These are phyloP conservation scores for Leucophenga maculata DNA, from an alignment of 2,888 invertebrate genomes.

Conservation along the genomic window DNA sequence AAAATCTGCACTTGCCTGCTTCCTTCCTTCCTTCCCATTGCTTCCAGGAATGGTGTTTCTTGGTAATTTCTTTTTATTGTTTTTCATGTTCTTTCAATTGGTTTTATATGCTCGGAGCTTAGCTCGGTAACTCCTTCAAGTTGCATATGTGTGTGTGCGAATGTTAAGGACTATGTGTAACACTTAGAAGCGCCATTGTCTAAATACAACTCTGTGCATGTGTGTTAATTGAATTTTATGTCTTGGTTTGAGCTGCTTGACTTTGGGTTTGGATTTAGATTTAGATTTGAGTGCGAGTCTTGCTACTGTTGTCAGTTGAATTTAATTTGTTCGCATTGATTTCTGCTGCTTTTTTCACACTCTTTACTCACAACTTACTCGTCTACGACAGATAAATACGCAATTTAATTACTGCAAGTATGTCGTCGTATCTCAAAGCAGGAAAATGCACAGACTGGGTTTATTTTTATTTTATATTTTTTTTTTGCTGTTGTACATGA, in stretches of 20 bases:
- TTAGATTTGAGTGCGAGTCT: background rate
- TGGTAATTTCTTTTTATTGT: slow-evolving; percentile 68
- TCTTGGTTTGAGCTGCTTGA: slow-evolving; percentile 46
- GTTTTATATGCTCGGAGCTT: slow-evolving; percentile 54
- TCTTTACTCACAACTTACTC: background rate
- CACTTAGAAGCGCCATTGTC: background rate
- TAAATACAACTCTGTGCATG: slow-evolving; percentile 31
- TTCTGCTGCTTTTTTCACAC: background rate
- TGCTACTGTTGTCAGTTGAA: slow-evolving; percentile 9
- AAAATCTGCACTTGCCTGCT: background rate
- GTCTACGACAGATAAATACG: slow-evolving; percentile 10
- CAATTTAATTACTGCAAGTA: slow-evolving; percentile 21
- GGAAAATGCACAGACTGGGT: background rate
- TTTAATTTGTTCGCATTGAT: slow-evolving; percentile 20
- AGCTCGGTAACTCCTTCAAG: slow-evolving; percentile 41
- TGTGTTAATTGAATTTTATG: slow-evolving; percentile 63
- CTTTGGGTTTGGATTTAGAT: background rate
- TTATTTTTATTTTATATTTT: no score
- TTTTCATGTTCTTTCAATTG: slow-evolving; percentile 63
- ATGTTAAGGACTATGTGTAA: background rate
- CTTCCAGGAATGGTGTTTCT: slow-evolving; percentile 58
- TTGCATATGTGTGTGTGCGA: slow-evolving; percentile 19
- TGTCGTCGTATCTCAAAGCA: background rate
- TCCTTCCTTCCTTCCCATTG: slow-evolving; percentile 43
- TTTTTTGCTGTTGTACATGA: no score